A percentile compares a stretch with the other conserved stretches of the same genome.
phyloP scores from a whole-genome alignment of 2,113 vertebrate genomes.

The Gnathonemus longibarbis region DNA sequence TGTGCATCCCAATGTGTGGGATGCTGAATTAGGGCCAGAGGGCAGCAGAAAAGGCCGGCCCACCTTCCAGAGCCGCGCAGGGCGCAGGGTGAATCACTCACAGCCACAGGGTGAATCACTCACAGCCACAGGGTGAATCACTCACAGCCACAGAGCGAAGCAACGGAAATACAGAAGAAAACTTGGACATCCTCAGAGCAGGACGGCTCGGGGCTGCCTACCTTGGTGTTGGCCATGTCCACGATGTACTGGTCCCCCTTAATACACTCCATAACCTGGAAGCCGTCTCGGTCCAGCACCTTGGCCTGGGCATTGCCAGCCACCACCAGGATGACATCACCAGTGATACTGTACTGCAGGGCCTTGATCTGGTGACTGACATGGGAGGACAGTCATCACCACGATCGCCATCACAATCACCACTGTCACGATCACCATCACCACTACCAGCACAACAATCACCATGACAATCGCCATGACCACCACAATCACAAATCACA shows the following conservation, averaged over 20 bases:
- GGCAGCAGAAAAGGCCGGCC: not conserved
- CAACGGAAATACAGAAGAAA: not conserved
- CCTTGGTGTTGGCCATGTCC: slow-evolving; percentile 97
- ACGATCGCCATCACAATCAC: not conserved
- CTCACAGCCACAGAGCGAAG: not conserved
- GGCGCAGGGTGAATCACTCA: not conserved
- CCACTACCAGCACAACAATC: not conserved
- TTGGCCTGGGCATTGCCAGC: slow-evolving; percentile 94
- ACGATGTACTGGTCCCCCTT: slow-evolving; percentile 98
- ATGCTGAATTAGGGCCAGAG: not conserved
- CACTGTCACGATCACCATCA: not conserved
- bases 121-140: not conserved
- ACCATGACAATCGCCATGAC: too few species aligned
- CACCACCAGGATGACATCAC: slow-evolving; percentile 89
- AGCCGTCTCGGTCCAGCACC: slow-evolving; percentile 91
- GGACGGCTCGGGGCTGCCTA: slow-evolving; percentile 35
- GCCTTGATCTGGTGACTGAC: slow-evolving; percentile 87
- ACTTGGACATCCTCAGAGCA: not conserved
- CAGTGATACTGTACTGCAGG: slow-evolving; percentile 87
- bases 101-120: not conserved
- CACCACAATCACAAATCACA: not conserved
- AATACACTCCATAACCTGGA: slow-evolving; percentile 93
- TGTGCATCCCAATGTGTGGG: not conserved
- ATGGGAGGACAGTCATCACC: not conserved
- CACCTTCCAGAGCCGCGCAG: not conserved